Evolutionary conservation across 2,888 invertebrate species (phyloP), one percentile per base, ranked within the genome.

Genomic region (Dolichopus griseipennis): DNA sequence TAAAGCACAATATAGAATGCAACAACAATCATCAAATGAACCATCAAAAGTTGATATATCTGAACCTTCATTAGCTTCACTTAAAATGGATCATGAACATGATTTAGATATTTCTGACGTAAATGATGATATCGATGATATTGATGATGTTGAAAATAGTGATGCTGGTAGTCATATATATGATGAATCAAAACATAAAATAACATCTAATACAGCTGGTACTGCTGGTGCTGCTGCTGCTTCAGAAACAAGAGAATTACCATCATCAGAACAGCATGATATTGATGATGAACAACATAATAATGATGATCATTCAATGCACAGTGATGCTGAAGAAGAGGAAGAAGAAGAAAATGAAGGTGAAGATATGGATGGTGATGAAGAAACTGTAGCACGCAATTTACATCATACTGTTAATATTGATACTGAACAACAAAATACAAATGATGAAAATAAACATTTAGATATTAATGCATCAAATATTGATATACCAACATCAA

Each of bases 41-140:
- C 62, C 62, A 61, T 52, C 52, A 52, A 52, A 52, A 52, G 52
- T 52, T 52, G 66, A 66, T 61, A 20, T 63, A 1, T 72, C 74
- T 6, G 78, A 78, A 68, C 77, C 78, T n/a, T 78, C 79, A 43
- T 75, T 78, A 65, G 75, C 75, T 65, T 78, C 79, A 65, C 72
- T 78, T 65, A 77, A 78, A 68, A 70, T 78, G 61, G 76, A 77
- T 70, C 78, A 79, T 61, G 79, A 69, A 22, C 69, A 70, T 61
- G 52, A 69, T n/a, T 71, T 76, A 68, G 74, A 72, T 10, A 64
- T 43, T 69, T 71, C 65, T 33, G 18, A 62, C 37, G 69, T 43
- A 68, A 65, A 68, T 41, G 65, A 65, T 33, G 21, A 61, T 61
- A 22, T 21, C 8, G n/a, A 65, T 43, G 65, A 65, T 15, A 65